A percentile compares a stretch with the other conserved stretches of the same genome.
phyloP scores from a whole-genome alignment of 2,888 invertebrate species.

The Athrips mouffetella region DNA sequence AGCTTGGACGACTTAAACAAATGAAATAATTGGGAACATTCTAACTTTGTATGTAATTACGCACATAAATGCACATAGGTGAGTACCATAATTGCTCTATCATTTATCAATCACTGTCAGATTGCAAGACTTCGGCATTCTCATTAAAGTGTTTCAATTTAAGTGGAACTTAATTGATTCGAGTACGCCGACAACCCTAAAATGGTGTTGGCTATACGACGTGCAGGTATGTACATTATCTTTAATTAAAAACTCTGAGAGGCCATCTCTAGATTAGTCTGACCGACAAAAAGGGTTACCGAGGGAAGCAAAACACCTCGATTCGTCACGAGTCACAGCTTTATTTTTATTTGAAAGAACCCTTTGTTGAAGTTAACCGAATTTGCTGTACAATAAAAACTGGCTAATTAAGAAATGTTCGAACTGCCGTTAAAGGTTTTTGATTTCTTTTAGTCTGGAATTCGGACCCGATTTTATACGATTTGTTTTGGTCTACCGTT shows the following conservation, averaged over 20 bases:
- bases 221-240: conserved; percentile 72
- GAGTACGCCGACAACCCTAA: conserved; percentile 45
- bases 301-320: conserved; percentile 70
- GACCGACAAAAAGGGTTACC: conserved; percentile 72
- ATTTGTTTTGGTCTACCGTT: conserved; percentile 46
- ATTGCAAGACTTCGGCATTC: conserved; percentile 30
- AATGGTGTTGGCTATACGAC: conserved; percentile 42
- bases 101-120: conserved; percentile 34
- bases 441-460: conserved; percentile 50
- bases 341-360: conserved; percentile 73
- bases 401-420: conserved; percentile 75
- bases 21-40: conserved; percentile 3
- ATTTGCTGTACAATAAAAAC: conserved; percentile 74
- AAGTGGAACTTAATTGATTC: conserved; percentile 34
- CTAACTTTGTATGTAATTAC: conserved; percentile 4
- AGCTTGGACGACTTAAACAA: background rate
- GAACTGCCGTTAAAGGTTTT: conserved; percentile 61
- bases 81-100: conserved; percentile 15
- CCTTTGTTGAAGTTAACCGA: conserved; percentile 74
- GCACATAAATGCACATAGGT: conserved; percentile 12
- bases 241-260: conserved; percentile 72
- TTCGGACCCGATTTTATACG: conserved; percentile 41
- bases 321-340: conserved; percentile 74
- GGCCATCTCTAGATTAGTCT: conserved; percentile 72
- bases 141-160: conserved; percentile 35